These are phyloP conservation scores for Orthosia gothica DNA, from an alignment of 2,888 invertebrate species.

Conservation along the genomic window DNA sequence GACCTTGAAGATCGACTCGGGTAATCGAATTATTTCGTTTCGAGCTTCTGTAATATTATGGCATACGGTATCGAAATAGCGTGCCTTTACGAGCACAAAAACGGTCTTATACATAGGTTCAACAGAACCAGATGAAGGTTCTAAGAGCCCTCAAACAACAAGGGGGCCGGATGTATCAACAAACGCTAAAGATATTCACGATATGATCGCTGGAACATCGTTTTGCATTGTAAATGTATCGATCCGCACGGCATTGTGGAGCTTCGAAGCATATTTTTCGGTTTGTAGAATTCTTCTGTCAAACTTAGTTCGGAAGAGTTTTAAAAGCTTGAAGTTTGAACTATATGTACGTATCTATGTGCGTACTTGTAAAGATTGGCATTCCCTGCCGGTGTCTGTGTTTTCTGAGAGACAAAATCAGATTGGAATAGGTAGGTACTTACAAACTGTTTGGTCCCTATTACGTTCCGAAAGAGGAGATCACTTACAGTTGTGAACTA, in stretches of 20 bases:
- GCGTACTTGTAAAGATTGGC: too few species aligned
- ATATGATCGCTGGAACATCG: conserved; percentile 10
- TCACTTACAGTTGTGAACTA: too few species aligned
- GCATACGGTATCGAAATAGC: not conserved
- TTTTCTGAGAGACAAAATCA: too few species aligned
- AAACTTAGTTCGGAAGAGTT: not conserved
- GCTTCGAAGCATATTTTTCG: not conserved
- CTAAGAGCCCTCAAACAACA: not conserved
- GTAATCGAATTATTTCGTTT: too few species aligned
- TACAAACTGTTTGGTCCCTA: too few species aligned
- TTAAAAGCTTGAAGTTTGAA: too few species aligned
- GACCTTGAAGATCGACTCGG: too few species aligned
- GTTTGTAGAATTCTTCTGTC: not conserved
- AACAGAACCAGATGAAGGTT: not conserved
- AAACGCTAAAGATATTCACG: conserved; percentile 19
- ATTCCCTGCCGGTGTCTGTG: too few species aligned
- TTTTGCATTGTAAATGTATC: conserved; percentile 43
- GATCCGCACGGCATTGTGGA: not conserved
- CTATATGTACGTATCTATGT: too few species aligned
- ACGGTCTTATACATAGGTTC: not conserved
- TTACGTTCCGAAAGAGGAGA: too few species aligned
- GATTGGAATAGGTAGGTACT: too few species aligned
- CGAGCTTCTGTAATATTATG: not conserved
- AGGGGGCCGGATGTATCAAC: not conserved
- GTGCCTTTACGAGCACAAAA: conserved; percentile 6